These are phyloP conservation scores for Centropristis striata DNA, from an alignment of 2,113 vertebrate genomes.

Conservation along the genomic window DNA sequence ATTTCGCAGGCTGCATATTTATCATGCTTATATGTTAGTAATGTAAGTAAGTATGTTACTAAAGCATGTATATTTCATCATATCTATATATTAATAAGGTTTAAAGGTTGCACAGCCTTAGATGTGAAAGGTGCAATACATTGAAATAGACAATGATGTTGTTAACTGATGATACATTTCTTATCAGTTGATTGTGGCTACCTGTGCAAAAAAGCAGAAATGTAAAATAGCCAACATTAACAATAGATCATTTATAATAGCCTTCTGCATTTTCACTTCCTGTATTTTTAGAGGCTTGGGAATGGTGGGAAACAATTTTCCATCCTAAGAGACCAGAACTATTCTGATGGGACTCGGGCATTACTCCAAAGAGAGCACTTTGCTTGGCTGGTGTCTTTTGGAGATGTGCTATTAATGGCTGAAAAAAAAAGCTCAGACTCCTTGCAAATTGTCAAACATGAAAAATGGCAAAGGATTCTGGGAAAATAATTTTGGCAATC, in stretches of 20 bases:
- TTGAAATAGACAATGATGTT: slow-evolving; percentile 28
- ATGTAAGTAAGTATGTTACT: slow-evolving; percentile 14
- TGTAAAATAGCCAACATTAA: slow-evolving; percentile 49
- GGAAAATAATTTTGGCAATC: slow-evolving; percentile 69
- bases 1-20: slow-evolving; percentile 53
- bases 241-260: slow-evolving; percentile 39
- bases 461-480: slow-evolving; percentile 69
- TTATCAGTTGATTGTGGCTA: slow-evolving; percentile 34
- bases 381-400: slow-evolving; percentile 52
- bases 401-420: slow-evolving; percentile 67
- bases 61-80: slow-evolving; percentile 56
- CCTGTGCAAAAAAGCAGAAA: slow-evolving; percentile 5
- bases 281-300: slow-evolving; percentile 24
- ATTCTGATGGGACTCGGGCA: slow-evolving; percentile 67
- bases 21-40: slow-evolving; percentile 51
- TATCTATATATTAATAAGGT: slow-evolving; percentile 52
- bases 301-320: slow-evolving; percentile 69
- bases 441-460: slow-evolving; percentile 67
- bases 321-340: slow-evolving; percentile 57
- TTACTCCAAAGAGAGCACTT: slow-evolving; percentile 62
- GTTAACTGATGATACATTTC: slow-evolving; percentile 22
- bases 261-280: slow-evolving; percentile 30
- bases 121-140: slow-evolving; percentile 64
- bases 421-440: slow-evolving; percentile 68
- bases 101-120: slow-evolving; percentile 53